phyloP scores from a whole-genome alignment of 2,113 vertebrate genomes.

The Gracilinanus agilis region DNA sequence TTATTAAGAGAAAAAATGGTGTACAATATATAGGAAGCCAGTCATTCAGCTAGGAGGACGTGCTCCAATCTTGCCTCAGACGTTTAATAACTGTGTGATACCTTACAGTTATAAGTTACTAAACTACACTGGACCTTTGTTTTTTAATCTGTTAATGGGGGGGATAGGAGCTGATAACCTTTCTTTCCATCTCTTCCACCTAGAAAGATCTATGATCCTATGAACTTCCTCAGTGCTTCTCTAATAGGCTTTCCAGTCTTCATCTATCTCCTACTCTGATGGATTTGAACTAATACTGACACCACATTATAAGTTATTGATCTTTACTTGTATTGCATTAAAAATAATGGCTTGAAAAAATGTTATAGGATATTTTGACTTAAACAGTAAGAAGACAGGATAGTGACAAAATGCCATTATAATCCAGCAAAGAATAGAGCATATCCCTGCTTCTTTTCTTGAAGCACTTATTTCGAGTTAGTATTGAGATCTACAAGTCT shows the following conservation, averaged over 20 bases:
- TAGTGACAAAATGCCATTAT: too few relatives aligned
- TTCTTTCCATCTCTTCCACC: neutral
- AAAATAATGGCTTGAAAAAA: neutral
- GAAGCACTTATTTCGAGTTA: too few relatives aligned
- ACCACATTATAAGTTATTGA: neutral
- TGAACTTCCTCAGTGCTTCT: neutral
- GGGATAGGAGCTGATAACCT: neutral
- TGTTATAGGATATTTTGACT: neutral
- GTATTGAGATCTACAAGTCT: too few relatives aligned
- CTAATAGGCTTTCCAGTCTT: neutral
- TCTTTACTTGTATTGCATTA: neutral
- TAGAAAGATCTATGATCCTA: neutral
- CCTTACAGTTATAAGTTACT: neutral
- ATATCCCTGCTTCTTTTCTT: too few relatives aligned
- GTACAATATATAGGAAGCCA: neutral
- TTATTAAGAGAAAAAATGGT: neutral
- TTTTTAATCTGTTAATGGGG: neutral
- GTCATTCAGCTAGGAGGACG: neutral
- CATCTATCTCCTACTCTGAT: neutral
- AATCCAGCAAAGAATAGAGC: too few relatives aligned
- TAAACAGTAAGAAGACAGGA: neutral
- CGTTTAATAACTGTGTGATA: neutral
- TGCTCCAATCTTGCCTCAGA: neutral
- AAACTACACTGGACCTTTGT: neutral
- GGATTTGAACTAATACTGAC: neutral